Evolutionary conservation across 2,113 vertebrate genomes (phyloP).

Genomic region (Apteryx mantelli): DNA sequence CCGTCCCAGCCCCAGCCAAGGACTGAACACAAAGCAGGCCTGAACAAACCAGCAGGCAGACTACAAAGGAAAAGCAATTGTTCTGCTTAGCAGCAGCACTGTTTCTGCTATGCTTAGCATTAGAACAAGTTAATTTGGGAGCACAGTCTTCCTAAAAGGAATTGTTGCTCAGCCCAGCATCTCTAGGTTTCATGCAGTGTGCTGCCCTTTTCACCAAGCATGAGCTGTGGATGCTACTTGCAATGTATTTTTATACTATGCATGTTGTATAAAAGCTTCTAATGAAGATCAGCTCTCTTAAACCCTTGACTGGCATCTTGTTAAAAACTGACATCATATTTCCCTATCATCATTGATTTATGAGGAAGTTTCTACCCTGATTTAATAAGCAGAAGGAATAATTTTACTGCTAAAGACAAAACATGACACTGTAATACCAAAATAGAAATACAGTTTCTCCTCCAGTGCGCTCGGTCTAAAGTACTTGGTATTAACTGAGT

Average conservation of each 20-base stretch:
- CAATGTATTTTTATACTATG: slow-evolving; percentile 22
- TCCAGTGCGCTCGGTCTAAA: not conserved
- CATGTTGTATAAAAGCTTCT: not conserved
- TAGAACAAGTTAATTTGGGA: slow-evolving; percentile 82
- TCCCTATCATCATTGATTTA: not conserved
- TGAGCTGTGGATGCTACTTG: slow-evolving; percentile 42
- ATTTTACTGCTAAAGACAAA: slow-evolving; percentile 36
- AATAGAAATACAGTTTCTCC: not conserved
- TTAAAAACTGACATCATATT: slow-evolving; percentile 15
- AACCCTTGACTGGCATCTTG: slow-evolving; percentile 15
- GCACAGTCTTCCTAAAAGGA: slow-evolving; percentile 67
- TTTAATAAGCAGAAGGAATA: slow-evolving; percentile 19
- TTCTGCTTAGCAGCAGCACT: slow-evolving; percentile 65
- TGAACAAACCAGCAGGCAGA: slow-evolving; percentile 67
- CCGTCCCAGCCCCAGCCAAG: slow-evolving; percentile 65
- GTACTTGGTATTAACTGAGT: not conserved
- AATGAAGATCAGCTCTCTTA: slow-evolving; percentile 22
- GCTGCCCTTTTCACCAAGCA: slow-evolving; percentile 59
- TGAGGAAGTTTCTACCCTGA: not conserved
- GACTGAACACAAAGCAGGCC: slow-evolving; percentile 64
- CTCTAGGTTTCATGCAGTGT: slow-evolving; percentile 48
- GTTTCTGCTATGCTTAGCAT: slow-evolving; percentile 69
- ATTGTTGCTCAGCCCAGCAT: slow-evolving; percentile 53
- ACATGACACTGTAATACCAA: not conserved
- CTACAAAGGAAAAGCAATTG: slow-evolving; percentile 72